Evolutionary conservation across 2,888 invertebrate species (phyloP).

Genomic region (Ganaspis brasiliensis): DNA sequence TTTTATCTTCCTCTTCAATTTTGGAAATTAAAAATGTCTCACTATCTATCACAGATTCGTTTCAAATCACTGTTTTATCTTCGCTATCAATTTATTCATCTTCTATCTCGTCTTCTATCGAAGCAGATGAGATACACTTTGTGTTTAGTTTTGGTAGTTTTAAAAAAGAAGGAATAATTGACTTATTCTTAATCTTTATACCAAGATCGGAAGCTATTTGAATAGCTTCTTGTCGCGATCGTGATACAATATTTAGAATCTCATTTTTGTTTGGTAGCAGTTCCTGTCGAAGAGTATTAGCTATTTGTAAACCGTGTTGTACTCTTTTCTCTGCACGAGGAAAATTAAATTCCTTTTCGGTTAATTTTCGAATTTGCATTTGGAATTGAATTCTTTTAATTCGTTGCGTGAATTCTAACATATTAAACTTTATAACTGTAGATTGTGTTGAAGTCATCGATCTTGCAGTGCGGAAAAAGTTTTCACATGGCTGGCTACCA

Average conservation of each 20-base stretch:
- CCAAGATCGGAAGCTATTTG: too few relatives aligned
- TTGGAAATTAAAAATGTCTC: not conserved
- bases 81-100: not conserved
- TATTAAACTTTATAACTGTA: constrained; percentile 36
- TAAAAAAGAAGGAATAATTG: not conserved
- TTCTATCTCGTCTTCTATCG: too few relatives aligned
- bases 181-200: too few relatives aligned
- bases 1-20: not conserved
- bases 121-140: not conserved
- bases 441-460: too few relatives aligned
- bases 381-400: constrained; percentile 50
- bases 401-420: too few relatives aligned
- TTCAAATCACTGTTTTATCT: not conserved
- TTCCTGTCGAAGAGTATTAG: not conserved
- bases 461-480: too few relatives aligned
- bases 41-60: constrained; percentile 5
- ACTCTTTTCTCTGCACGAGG: too few relatives aligned
- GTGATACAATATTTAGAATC: too few relatives aligned
- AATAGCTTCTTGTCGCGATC: too few relatives aligned
- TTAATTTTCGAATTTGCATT: constrained; percentile 25
- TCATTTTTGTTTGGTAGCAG: too few relatives aligned
- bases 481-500: too few relatives aligned
- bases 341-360: too few relatives aligned
- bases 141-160: not conserved
- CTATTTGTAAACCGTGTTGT: not conserved